phyloP scores from a whole-genome alignment of 2,797 vertebrate species.

The Characodon lateralis region DNA sequence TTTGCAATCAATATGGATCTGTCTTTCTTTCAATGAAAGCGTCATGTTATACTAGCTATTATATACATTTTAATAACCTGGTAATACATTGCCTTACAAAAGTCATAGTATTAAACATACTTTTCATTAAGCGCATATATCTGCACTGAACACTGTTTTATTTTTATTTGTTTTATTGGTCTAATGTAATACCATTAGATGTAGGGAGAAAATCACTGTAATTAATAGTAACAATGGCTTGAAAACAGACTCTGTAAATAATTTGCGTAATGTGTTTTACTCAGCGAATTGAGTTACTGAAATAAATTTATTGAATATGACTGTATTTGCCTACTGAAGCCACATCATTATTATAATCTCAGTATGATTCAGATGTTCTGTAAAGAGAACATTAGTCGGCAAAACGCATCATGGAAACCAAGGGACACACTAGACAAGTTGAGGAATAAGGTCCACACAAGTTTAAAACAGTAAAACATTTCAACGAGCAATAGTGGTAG shows the following conservation, averaged over 20 bases:
- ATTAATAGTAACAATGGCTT: too few relatives aligned
- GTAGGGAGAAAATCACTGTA: too few relatives aligned
- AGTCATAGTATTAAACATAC: background rate
- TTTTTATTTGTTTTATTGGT: too few relatives aligned
- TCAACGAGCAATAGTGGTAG: background rate
- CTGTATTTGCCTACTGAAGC: background rate
- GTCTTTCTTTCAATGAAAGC: background rate
- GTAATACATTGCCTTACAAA: background rate
- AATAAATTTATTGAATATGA: background rate
- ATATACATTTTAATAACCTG: background rate
- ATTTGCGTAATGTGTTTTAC: too few relatives aligned
- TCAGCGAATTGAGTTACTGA: too few relatives aligned
- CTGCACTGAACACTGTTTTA: too few relatives aligned
- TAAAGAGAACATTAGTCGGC: too few relatives aligned
- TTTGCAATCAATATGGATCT: constrained; percentile 34
- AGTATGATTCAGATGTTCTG: background rate
- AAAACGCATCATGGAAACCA: background rate
- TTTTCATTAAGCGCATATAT: too few relatives aligned
- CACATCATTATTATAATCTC: background rate
- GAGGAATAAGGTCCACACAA: background rate
- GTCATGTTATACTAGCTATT: background rate
- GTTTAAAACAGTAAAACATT: background rate
- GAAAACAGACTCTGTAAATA: too few relatives aligned
- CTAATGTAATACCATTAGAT: too few relatives aligned
- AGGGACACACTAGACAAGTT: background rate